A percentile compares a stretch with the other conserved stretches of the same genome.
phyloP scores from a whole-genome alignment of 2,113 vertebrate genomes.

The Apteryx mantelli region DNA sequence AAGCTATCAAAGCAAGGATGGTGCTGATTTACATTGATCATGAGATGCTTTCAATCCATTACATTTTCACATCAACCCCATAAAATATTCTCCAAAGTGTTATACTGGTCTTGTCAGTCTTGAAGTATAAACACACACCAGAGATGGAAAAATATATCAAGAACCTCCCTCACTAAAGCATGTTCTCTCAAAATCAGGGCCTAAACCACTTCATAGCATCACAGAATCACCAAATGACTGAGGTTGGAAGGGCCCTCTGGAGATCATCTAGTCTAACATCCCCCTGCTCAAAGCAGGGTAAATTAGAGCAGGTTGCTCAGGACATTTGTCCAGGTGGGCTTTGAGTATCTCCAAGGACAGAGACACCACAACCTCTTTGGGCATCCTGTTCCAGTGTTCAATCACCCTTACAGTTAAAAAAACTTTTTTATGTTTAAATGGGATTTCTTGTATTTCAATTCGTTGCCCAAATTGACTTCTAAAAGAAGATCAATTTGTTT shows the following conservation, averaged over 20 bases:
- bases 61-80: background rate
- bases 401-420: no score
- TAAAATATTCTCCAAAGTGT: background rate
- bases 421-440: no score
- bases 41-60: background rate
- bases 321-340: no score
- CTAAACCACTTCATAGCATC: background rate
- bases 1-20: background rate
- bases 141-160: background rate
- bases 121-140: background rate
- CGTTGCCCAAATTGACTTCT: background rate
- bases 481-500: background rate
- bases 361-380: no score
- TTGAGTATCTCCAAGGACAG: no score
- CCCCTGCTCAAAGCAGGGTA: background rate
- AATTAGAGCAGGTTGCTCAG: background rate
- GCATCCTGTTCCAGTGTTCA: no score
- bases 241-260: no score
- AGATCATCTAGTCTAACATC: no score
- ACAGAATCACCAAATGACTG: background rate
- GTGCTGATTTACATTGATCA: rapidly evolving
- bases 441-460: no score
- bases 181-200: background rate
- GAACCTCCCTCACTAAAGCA: background rate
- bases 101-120: background rate